These are phyloP conservation scores for Neosilurus mollespiculum DNA, from an alignment of 2,797 vertebrate genomes.

Conservation along the genomic window DNA sequence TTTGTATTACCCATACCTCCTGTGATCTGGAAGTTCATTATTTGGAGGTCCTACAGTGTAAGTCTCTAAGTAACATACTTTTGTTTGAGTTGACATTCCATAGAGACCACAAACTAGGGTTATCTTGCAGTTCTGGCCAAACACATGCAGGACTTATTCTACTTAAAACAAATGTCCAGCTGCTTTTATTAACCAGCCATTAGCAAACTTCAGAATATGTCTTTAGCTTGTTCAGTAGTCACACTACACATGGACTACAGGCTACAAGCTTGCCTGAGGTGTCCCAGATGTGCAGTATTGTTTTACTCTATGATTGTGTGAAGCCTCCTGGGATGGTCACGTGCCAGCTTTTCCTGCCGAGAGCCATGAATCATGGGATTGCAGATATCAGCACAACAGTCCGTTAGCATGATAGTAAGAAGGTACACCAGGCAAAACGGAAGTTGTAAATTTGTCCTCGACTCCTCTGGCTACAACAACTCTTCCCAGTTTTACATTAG, in stretches of 20 bases:
- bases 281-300: constrained; percentile 46
- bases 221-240: neutral
- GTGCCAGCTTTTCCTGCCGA: constrained; percentile 32
- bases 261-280: constrained; percentile 27
- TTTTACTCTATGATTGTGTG: constrained; percentile 47
- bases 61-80: neutral
- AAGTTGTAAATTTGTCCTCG: constrained; percentile 57
- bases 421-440: constrained; percentile 43
- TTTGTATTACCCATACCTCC: neutral
- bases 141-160: constrained; percentile 7
- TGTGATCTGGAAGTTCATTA: neutral
- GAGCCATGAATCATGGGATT: constrained; percentile 55
- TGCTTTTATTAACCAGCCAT: constrained; percentile 10
- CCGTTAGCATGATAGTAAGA: constrained; percentile 36
- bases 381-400: constrained; percentile 46
- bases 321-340: constrained; percentile 28
- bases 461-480: constrained; percentile 16
- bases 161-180: neutral
- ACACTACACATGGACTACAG: neutral
- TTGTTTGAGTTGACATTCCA: constrained; percentile 1
- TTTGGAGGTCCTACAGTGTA: neutral
- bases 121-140: neutral
- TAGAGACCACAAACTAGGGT: constrained; percentile 15
- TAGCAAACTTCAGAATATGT: neutral
- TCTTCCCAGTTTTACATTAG: constrained; percentile 32